Conservation (phyloP, 2,888 invertebrate species). For the Eupsilia transversa region DNA sequence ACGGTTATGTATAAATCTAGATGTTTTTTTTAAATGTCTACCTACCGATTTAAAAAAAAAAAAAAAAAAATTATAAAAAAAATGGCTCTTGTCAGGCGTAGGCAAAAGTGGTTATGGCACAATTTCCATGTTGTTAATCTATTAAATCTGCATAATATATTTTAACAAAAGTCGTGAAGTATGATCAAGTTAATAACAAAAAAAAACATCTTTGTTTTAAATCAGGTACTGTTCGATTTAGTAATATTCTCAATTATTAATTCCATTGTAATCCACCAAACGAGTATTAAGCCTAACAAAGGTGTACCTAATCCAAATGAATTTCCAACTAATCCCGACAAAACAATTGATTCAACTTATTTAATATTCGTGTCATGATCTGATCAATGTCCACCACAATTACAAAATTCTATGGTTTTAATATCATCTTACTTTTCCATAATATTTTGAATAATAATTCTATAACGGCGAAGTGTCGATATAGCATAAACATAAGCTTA, state of each 20-base stretch:
- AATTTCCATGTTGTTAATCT: background rate
- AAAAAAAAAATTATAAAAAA: too few species aligned
- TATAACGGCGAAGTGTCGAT: too few species aligned
- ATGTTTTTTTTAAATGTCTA: background rate
- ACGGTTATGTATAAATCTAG: background rate
- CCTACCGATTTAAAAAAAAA: background rate
- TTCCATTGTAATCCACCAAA: background rate
- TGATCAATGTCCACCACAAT: background rate
- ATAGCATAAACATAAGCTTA: too few species aligned
- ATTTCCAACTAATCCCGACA: slow-evolving; percentile 2
- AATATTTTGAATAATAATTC: too few species aligned
- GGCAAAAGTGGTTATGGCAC: background rate
- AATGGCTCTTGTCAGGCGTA: too few species aligned
- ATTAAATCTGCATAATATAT: background rate
- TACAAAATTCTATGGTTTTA: background rate
- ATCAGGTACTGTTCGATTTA: background rate
- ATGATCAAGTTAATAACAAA: background rate
- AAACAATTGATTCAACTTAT: background rate
- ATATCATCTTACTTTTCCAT: background rate
- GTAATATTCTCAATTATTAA: background rate
- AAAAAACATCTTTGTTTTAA: background rate
- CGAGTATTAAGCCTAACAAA: background rate
- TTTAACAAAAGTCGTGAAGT: background rate
- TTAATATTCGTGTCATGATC: background rate
- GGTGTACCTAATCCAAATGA: slow-evolving; percentile 31